Evolutionary conservation across 2,888 invertebrate genomes (phyloP).

Genomic region (Apamea crenata): DNA sequence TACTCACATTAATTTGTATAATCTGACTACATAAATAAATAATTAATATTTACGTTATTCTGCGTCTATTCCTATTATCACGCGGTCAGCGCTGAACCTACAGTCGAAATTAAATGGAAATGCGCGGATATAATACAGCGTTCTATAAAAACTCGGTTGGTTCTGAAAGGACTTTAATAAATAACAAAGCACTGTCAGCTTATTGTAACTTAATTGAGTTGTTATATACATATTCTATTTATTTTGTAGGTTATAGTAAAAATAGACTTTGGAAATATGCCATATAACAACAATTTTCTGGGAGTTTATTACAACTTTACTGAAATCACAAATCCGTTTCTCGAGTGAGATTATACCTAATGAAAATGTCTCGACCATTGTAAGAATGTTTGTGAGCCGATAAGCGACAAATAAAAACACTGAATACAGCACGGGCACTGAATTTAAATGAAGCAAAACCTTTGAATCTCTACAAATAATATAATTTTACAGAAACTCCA

Average conservation of each 20-base stretch:
- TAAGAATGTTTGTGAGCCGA: neutral
- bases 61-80: neutral
- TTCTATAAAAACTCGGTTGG: neutral
- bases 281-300: too few species aligned
- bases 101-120: slow-evolving; percentile 26
- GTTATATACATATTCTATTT: neutral
- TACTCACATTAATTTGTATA: neutral
- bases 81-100: neutral
- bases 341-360: neutral
- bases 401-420: slow-evolving; percentile 10
- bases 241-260: neutral
- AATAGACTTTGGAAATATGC: neutral
- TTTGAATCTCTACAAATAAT: slow-evolving; percentile 25
- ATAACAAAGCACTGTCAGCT: neutral
- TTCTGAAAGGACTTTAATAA: slow-evolving; percentile 2
- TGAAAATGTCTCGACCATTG: neutral
- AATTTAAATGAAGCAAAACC: slow-evolving; percentile 16
- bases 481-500: slow-evolving; percentile 17
- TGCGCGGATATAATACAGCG: neutral
- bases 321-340: slow-evolving; percentile 2
- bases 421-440: neutral
- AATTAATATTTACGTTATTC: neutral
- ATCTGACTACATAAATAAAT: slow-evolving; percentile 1
- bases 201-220: too few species aligned
- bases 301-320: neutral